These are phyloP conservation scores for Chrysocyon brachyurus DNA, from an alignment of 2,797 vertebrate genomes.

Conservation along the genomic window DNA sequence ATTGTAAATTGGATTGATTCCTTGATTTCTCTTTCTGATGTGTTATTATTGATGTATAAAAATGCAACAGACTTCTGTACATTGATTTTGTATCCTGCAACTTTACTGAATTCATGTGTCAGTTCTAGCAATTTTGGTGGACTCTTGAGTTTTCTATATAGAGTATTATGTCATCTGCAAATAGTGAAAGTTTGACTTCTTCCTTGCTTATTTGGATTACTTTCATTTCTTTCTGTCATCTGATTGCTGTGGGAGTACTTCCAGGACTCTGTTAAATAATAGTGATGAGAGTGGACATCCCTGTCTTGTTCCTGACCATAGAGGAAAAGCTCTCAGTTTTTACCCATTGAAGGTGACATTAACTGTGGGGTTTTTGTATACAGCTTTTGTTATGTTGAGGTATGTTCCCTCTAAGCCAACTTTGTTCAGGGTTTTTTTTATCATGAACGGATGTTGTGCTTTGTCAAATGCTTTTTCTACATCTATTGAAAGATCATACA, in stretches of 20 bases:
- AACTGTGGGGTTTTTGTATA: neutral
- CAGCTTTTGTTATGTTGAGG: neutral
- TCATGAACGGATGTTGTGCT: neutral
- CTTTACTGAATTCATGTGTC: neutral
- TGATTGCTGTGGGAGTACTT: neutral
- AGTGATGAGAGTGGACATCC: neutral
- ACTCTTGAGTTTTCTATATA: neutral
- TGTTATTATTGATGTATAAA: neutral
- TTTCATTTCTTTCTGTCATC: neutral
- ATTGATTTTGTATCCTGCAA: neutral
- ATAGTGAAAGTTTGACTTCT: neutral
- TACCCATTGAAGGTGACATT: neutral
- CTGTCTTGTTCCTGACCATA: neutral
- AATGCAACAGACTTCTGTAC: neutral
- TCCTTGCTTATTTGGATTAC: neutral
- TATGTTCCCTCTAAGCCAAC: neutral
- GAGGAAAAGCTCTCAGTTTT: neutral
- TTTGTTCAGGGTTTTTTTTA: neutral
- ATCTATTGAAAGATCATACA: neutral
- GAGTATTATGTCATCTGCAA: neutral
- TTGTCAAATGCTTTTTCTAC: neutral
- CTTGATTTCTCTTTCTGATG: neutral
- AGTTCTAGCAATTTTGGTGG: neutral
- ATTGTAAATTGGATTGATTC: neutral
- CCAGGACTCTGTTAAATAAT: neutral